Evolutionary conservation across 1,140 invertebrate genomes (phyloP), one percentile per base, ranked within the genome.

Genomic region (Condylostylus longicornis): DNA sequence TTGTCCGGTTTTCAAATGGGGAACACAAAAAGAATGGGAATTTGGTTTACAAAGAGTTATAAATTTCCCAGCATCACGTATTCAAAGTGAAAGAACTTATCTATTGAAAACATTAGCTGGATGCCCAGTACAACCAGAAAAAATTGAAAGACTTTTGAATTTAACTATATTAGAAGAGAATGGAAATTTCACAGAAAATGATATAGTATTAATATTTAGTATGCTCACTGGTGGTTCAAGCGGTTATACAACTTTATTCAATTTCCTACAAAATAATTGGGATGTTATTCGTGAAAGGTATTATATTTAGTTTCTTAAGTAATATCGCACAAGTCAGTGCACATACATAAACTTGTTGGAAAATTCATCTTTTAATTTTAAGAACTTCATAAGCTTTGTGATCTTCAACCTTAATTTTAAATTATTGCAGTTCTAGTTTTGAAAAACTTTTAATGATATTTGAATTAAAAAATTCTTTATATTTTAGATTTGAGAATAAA

Each of bases 1-100:
- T 27, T 82, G 80, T 38, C 76, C 79, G 5, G 75, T 83, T 2
- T 82, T 82, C 47, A 74, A 75, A 57, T 82, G 75, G 71, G 80
- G 80, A 0, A 71, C 75, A 0, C 62, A 67, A 39, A 71, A 79
- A 20, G 79, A 84, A 58, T 84, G 79, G 79, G 69, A 81, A 42
- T 82, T 82, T 48, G 79, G 78, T 37, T 61, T 84, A 0, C 66
- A 82, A 38, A 65, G 78, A 12, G 69, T 82, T 1, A 72, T 78
- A 18, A 72, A 81, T 43, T 82, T 82, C 56, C 76, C 79, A 0
- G 51, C 65, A 4, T 66, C 66, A 2, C 61, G 77, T 31, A 75
- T 71, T 38, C 69, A 71, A 44, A 79, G 71, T 44, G 80, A 82
- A 57, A 60, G 79, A 45, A 79, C 77, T 0, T 82, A 77, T 53